Evolutionary conservation across 2,888 invertebrate genomes (phyloP).

Genomic region (Rhodophaea formosa): DNA sequence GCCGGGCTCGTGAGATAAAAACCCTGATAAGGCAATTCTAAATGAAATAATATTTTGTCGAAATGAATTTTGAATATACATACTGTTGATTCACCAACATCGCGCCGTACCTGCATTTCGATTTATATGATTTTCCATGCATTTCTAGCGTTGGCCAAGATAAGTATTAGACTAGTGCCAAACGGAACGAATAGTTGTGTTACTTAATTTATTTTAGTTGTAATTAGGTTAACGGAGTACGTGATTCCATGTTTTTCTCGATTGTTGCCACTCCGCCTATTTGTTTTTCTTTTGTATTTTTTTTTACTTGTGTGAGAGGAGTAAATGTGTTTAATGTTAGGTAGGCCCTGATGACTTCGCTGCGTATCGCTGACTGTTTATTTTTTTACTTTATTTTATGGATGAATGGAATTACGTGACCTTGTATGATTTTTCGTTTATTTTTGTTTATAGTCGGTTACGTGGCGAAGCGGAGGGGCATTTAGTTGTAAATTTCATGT

Average conservation of each 20-base stretch:
- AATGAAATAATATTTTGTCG: too few species aligned
- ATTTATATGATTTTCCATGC: slow-evolving; percentile 39
- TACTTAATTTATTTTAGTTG: slow-evolving; percentile 73
- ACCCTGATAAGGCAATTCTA: too few species aligned
- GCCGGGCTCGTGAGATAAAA: too few species aligned
- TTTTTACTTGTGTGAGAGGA: slow-evolving; percentile 27
- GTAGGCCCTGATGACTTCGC: slow-evolving; percentile 2
- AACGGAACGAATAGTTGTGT: slow-evolving; percentile 55
- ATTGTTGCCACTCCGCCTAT: slow-evolving; percentile 67
- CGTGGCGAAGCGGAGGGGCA: slow-evolving; percentile 7
- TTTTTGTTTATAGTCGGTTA: background rate
- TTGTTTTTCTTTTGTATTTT: slow-evolving; percentile 30
- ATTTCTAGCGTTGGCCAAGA: slow-evolving; percentile 44
- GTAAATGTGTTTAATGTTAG: slow-evolving; percentile 20
- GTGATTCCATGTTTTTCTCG: slow-evolving; percentile 46
- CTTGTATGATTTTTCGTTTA: background rate
- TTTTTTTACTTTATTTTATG: slow-evolving; percentile 21
- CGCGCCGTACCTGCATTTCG: slow-evolving; percentile 21
- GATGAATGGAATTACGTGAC: slow-evolving; percentile 4
- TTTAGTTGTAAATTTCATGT: slow-evolving; percentile 31
- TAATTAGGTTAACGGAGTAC: slow-evolving; percentile 40
- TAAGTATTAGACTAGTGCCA: slow-evolving; percentile 75
- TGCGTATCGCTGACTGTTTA: slow-evolving; percentile 11
- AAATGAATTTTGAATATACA: too few species aligned
- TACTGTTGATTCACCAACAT: background rate